Conservation (phyloP, 1,140 invertebrate genomes). For the Agrilus planipennis region DNA sequence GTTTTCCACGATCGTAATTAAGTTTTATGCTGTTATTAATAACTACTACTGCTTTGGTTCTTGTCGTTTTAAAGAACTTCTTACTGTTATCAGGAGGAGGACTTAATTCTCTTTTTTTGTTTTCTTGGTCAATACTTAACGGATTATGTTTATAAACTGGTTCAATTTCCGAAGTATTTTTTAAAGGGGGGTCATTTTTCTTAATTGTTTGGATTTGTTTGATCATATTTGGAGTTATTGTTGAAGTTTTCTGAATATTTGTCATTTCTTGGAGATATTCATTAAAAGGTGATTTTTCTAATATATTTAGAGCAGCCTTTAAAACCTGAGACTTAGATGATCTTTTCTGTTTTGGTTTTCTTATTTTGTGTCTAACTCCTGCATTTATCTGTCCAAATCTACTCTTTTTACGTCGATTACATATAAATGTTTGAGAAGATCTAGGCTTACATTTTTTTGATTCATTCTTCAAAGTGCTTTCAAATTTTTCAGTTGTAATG, state of each 20-base stretch:
- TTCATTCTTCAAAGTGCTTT: conserved; percentile 15
- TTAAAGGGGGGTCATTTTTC: conserved; percentile 7
- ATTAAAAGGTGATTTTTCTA: conserved; percentile 26
- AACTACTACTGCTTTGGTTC: conserved; percentile 14
- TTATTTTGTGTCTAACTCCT: conserved; percentile 42
- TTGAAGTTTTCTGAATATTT: conserved; percentile 8
- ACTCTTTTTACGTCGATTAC: conserved; percentile 11
- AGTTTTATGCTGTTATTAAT: conserved; percentile 20
- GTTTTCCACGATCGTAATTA: conserved; percentile 18
- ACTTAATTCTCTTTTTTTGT: neutral
- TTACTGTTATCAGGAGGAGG: conserved; percentile 10
- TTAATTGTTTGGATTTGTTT: conserved; percentile 14
- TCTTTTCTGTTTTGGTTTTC: conserved; percentile 39
- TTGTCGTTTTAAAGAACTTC: conserved; percentile 28
- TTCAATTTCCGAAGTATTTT: neutral
- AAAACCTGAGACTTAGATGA: conserved; percentile 12
- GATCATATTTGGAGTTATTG: neutral
- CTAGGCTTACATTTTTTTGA: conserved; percentile 8
- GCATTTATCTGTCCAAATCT: conserved; percentile 40
- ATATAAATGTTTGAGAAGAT: conserved; percentile 6
- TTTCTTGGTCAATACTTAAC: neutral
- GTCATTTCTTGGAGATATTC: conserved; percentile 26
- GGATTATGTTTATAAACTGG: neutral
- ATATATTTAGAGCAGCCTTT: conserved; percentile 23
- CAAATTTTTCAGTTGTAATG: conserved; percentile 23